Conservation (phyloP, 2,888 invertebrate species). For the Aelia acuminata region DNA sequence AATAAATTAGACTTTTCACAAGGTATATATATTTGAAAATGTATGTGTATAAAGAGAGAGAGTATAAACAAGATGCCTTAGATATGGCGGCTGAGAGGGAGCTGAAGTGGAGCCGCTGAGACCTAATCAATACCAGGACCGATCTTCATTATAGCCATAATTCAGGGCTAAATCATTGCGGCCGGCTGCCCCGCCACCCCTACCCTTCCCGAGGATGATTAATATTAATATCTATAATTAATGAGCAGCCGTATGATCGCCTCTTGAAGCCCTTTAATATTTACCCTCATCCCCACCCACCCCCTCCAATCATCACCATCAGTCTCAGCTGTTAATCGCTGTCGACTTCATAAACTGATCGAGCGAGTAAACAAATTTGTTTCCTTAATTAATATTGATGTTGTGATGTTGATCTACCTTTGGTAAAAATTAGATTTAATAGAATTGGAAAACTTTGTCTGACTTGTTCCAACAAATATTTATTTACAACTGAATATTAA, state of each 20-base stretch:
- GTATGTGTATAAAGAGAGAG: background rate
- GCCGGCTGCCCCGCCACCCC: too few relatives aligned
- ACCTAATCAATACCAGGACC: slow-evolving; percentile 41
- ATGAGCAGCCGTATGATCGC: background rate
- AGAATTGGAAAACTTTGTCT: too few relatives aligned
- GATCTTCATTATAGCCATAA: slow-evolving; percentile 40
- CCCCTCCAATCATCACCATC: background rate
- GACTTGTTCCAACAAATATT: too few relatives aligned
- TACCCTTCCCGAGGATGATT: background rate
- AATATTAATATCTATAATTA: slow-evolving; percentile 13
- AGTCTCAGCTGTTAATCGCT: background rate
- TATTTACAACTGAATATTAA: too few relatives aligned
- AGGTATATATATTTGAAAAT: too few relatives aligned
- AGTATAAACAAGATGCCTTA: background rate
- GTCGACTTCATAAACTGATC: background rate
- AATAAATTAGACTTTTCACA: background rate
- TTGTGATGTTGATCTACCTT: too few relatives aligned
- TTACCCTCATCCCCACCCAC: too few relatives aligned
- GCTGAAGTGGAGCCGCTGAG: background rate
- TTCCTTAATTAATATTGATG: too few relatives aligned
- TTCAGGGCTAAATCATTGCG: slow-evolving; percentile 27
- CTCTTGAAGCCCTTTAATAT: background rate
- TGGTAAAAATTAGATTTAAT: too few relatives aligned
- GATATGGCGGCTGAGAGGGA: slow-evolving; percentile 9
- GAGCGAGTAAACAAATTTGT: background rate